phyloP scores from a whole-genome alignment of 2,113 vertebrate species.

The Cyprinodon brontotheroides region DNA sequence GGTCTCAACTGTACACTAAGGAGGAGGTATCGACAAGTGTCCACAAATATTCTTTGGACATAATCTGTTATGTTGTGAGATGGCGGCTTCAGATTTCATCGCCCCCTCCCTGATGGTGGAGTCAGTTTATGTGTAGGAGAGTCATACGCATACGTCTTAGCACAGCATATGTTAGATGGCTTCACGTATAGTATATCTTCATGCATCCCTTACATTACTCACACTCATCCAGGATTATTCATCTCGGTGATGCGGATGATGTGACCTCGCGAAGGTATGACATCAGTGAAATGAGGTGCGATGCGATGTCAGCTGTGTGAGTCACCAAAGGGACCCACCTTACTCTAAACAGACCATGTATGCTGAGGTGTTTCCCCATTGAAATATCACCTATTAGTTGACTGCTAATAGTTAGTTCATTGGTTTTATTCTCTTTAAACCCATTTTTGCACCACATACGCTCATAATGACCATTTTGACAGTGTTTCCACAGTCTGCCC shows the following conservation, averaged over 20 bases:
- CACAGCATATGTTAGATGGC: not conserved
- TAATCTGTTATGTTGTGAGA: constrained; percentile 3
- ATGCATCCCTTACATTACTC: constrained; percentile 46
- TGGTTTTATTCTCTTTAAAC: not conserved
- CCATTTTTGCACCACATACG: not conserved
- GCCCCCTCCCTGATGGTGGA: constrained; percentile 1
- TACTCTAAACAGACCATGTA: not conserved
- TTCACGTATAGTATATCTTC: constrained; percentile 16
- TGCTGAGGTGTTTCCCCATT: not conserved
- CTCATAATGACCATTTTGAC: not conserved
- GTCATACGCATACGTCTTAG: not conserved
- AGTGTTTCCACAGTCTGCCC: not conserved
- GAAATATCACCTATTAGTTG: not conserved
- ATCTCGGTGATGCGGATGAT: constrained; percentile 32
- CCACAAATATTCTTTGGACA: constrained; percentile 11
- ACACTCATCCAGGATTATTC: constrained; percentile 43
- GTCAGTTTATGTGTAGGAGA: not conserved
- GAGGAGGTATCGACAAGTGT: constrained; percentile 17
- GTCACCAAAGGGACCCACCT: constrained; percentile 45
- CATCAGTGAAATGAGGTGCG: constrained; percentile 51
- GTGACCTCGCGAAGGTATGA: constrained; percentile 52
- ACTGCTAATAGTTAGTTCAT: not conserved
- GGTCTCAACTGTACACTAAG: constrained; percentile 1
- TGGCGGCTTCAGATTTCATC: constrained; percentile 35
- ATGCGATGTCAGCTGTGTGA: constrained; percentile 44